Evolutionary conservation across 2,797 vertebrate genomes (phyloP).

Genomic region (Hemitrygon akajei): DNA sequence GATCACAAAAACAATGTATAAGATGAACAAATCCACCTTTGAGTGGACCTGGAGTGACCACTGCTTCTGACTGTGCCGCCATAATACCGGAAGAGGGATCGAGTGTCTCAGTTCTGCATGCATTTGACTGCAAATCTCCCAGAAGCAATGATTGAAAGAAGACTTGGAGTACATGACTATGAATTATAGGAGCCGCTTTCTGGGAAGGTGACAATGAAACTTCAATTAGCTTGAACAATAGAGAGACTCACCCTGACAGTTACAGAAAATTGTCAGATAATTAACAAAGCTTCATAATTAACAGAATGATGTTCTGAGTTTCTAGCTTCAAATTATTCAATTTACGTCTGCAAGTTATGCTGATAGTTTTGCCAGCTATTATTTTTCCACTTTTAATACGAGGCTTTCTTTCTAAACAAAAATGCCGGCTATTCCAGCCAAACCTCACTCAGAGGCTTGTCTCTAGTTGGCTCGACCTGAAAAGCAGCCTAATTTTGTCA

Average conservation of each 20-base stretch:
- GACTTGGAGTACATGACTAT: background rate
- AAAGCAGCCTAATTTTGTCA: background rate
- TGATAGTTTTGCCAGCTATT: background rate
- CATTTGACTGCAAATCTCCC: background rate
- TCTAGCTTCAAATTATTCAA: background rate
- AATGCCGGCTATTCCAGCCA: background rate
- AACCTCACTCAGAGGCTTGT: background rate
- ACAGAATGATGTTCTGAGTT: background rate
- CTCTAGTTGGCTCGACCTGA: background rate
- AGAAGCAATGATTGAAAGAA: background rate
- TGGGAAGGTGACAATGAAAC: background rate
- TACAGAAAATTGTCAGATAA: conserved; percentile 1
- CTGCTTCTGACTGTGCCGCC: too few relatives aligned
- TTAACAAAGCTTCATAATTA: background rate
- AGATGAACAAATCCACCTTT: too few relatives aligned
- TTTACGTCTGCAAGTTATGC: background rate
- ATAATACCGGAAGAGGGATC: too few relatives aligned
- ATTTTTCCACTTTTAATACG: background rate
- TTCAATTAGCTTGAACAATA: conserved; percentile 16
- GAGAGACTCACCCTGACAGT: background rate
- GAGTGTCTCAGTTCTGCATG: too few relatives aligned
- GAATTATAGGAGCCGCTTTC: conserved; percentile 12
- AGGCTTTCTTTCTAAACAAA: background rate
- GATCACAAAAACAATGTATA: too few relatives aligned
- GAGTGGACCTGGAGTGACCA: too few relatives aligned